Base-by-base conservation (phyloP, 2,797 vertebrate genomes). In the Danio albolineatus region DNA sequence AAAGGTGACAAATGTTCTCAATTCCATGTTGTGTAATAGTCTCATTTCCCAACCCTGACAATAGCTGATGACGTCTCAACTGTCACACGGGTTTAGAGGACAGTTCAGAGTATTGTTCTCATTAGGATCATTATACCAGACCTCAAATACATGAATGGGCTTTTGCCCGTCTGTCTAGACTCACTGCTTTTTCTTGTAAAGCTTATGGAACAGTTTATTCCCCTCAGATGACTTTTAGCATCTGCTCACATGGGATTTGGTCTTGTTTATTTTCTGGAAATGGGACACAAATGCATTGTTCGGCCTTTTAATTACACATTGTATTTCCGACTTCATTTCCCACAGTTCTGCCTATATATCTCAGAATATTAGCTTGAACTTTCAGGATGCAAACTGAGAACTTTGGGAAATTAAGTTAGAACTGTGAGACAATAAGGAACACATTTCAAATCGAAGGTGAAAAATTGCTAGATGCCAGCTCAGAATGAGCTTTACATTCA, bases 111-210 rank as follows among this genome's bases (percentile, higher is more conserved):
- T 43, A 9, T 17, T 14, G 66, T 49, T 62, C 17, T 44, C 38
- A 44, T 71, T 61, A 13, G 53, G 14, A 61, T 71, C n/a, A 61
- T 70, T 49, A 69, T 21, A n/a, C 48, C 57, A 43, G 13, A 79
- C 13, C 38, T 43, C 41, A 60, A 43, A 41, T 5, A 53, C 65
- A 51, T 43, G 53, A 48, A 66, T 9, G 46, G 38, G 36, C 10
- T 51, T 17, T 61, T 61, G 6, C 7, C 14, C 19, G 43, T 41
- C 19, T 39, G 19, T 67, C 56, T 4, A 16, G 5, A 44, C 38
- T 54, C 49, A 19, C 19, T 57, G 61, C 9, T 44, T 19, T 13
- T 17, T 44, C 41, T 44, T 16, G 36, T 3, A 6, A 5, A 17
- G 36, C 38, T 62, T n/a, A 39, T 10, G 43, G 12, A 19, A 73